Base-by-base conservation (phyloP, 2,113 vertebrate genomes). In the Gymnocephalus cernua region DNA sequence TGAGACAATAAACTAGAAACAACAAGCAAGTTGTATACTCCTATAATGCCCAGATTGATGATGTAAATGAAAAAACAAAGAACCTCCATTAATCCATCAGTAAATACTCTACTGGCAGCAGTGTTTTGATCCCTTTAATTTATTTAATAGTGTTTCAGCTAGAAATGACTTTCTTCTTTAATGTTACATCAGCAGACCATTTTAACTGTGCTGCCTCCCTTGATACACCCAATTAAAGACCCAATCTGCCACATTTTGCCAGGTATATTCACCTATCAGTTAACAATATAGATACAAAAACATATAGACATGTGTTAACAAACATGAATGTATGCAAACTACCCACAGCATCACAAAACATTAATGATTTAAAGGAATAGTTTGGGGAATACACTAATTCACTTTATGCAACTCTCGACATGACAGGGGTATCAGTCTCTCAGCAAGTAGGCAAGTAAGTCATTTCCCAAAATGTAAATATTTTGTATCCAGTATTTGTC, bases 1-100 rank as follows among this genome's bases (percentile, higher is more conserved):
- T 48, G 58, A n/a, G 23, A 66, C 41, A 47, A 65, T 48, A 80
- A 62, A 65, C 51, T 51, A 72, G 6, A 77, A 56, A 76, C 50
- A 78, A 44, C 68, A 50, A 38, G 41, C 18, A 63, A 62, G 58
- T 18, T n/a, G 15, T 27, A 18, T 23, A 70, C 48, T 1, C 41
- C 9, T 29, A 48, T 50, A 50, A 61, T 59, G 32, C 4, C 13
- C 45, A 41, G 29, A 57, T 6, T 72, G 18, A 53, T 57, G 32
- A 74, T 38, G 19, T 19, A 66, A 85, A 77, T 79, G 19, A 80
- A 63, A 23, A 45, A 84, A 56, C 21, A 69, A 23, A 56, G 61
- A 48, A 53, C 75, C 65, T 78, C 48, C 21, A 13, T 45, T 67
- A 48, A 38, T 72, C 27, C 56, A 65, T 77, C 63, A 68, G 16